Evolutionary conservation across 2,888 invertebrate species (phyloP), one percentile per base, ranked within the genome.

Genomic region (Eurois occulta): DNA sequence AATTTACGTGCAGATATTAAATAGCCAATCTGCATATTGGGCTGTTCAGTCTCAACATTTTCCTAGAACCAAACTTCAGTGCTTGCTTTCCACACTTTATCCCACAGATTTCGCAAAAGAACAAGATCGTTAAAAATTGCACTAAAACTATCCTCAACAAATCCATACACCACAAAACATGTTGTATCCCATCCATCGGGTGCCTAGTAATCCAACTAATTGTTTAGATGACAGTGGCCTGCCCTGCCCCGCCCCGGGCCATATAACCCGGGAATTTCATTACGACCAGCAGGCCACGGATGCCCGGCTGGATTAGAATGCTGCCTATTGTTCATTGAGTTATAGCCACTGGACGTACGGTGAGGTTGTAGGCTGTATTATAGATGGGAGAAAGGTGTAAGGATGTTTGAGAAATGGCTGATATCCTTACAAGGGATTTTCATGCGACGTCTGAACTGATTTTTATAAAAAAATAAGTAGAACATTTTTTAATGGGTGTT

Each of bases 281-380:
- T 96, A 96, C 88, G 87, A 85, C 83, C 55, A 43, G 86, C 87
- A 88, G 81, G 90, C 90, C 88, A 89, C 87, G 84, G 89, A 88
- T 83, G 41, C 72, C 78, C 72, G 87, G 89, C 92, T 91, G 93
- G 92, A 94, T 94, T 93, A 94, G 94, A 95, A 94, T 93, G 92
- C 91, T 91, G 87, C 87, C 94, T 87, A 95, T 96, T 96, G 96
- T 95, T 88, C 94, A 92, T 93, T 96, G 96, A 96, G 92, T 96
- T 96, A 96, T 95, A 86, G 94, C 88, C 72, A 66, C 88, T 89
- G 91, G 91, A 90, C 90, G 87, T 83, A 86, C 89, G 90, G 90
- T 89, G 89, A 88, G 87, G 91, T 86, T 79, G 88, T 90, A 87
- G 88, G 32, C 28, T 38, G 43, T 90, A 88, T 81, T 80, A 88